A percentile compares a stretch with the other conserved stretches of the same genome.
These are phyloP conservation scores for Lithophane socia DNA, from an alignment of 2,888 invertebrate genomes.

Conservation along the genomic window DNA sequence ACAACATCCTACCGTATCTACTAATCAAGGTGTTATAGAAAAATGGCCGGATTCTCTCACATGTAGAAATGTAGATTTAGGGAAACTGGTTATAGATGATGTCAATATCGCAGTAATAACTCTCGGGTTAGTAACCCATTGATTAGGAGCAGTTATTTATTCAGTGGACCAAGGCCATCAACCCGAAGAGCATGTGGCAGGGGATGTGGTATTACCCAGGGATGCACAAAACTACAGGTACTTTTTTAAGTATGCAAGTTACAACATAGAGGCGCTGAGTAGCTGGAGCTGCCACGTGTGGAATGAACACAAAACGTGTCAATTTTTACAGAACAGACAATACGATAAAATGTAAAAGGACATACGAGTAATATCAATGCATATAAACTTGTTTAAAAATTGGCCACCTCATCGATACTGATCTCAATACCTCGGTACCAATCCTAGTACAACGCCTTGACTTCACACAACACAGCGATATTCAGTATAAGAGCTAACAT, in stretches of 20 bases:
- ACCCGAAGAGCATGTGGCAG: neutral
- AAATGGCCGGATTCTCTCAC: conserved; percentile 1
- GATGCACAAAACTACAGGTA: neutral
- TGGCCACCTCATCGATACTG: too few species aligned
- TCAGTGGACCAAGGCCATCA: neutral
- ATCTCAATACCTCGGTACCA: too few species aligned
- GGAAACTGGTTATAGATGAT: conserved; percentile 44
- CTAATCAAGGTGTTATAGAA: neutral
- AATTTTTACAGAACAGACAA: too few species aligned
- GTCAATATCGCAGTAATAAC: conserved; percentile 1
- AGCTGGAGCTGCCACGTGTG: neutral
- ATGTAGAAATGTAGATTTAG: conserved; percentile 3
- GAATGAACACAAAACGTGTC: neutral
- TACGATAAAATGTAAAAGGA: too few species aligned
- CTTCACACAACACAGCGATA: conserved; percentile 53
- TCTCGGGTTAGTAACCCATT: conserved; percentile 36
- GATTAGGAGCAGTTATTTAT: conserved; percentile 1
- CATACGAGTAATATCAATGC: too few species aligned
- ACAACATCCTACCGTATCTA: conserved; percentile 53
- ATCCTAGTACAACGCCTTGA: too few species aligned
- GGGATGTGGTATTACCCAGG: neutral
- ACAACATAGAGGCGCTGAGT: neutral
- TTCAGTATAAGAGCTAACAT: conserved; percentile 57
- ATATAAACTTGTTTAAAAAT: too few species aligned
- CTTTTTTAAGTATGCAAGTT: neutral